phyloP scores from a whole-genome alignment of 2,888 invertebrate species.

The Thecophora atra region DNA sequence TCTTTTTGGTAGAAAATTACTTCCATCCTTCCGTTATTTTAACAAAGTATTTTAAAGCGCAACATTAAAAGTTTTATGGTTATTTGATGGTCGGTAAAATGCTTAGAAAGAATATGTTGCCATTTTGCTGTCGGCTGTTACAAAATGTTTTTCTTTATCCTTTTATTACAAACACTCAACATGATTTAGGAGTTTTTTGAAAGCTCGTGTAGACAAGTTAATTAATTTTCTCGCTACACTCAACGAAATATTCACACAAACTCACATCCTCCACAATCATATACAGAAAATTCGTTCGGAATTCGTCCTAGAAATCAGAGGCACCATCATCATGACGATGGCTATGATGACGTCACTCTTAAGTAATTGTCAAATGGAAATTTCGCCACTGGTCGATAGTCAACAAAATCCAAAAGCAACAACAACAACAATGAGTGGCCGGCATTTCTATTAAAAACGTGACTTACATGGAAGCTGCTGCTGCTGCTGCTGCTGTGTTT shows the following conservation, averaged over 20 bases:
- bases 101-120: too few relatives aligned
- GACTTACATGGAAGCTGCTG: slow-evolving; percentile 45
- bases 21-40: too few relatives aligned
- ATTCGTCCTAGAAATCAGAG: background rate
- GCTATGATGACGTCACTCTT: background rate
- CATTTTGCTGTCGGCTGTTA: too few relatives aligned
- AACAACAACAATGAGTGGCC: slow-evolving; percentile 4
- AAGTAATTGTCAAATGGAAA: slow-evolving; percentile 35
- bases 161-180: background rate
- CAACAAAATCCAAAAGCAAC: background rate
- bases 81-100: too few relatives aligned
- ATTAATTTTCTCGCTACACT: slow-evolving; percentile 45
- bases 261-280: background rate
- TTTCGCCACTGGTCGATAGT: slow-evolving; percentile 2
- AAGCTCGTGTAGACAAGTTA: slow-evolving; percentile 40
- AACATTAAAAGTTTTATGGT: too few relatives aligned
- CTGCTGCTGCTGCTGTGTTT: too few relatives aligned
- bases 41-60: background rate
- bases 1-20: too few relatives aligned
- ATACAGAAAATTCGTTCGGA: background rate
- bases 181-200: slow-evolving; percentile 24
- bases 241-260: background rate
- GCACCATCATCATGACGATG: background rate
- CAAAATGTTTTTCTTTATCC: too few relatives aligned
- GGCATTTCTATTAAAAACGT: slow-evolving; percentile 51